Percentiles rank a stretch among this genome's conserved stretches.
These are phyloP conservation scores for Macropus fuliginosus DNA, from an alignment of 2,797 vertebrate genomes.

Conservation along the genomic window DNA sequence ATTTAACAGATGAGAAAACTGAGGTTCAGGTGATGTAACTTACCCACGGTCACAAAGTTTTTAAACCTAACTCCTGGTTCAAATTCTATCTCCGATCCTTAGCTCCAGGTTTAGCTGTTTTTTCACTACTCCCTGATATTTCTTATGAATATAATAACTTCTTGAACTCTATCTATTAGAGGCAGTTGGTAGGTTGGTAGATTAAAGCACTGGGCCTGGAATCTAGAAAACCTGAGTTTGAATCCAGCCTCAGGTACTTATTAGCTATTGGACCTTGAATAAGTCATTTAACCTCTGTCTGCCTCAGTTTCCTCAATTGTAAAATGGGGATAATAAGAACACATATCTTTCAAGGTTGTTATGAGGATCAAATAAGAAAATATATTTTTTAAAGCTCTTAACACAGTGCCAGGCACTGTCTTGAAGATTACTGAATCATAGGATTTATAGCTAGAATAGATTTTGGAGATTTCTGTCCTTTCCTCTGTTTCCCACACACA, in stretches of 20 bases:
- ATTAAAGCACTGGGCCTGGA: background rate
- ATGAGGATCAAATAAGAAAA: background rate
- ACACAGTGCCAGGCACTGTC: background rate
- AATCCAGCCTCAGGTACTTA: background rate
- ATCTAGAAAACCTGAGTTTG: background rate
- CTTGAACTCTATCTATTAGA: background rate
- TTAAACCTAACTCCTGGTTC: background rate
- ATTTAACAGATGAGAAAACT: constrained; percentile 22
- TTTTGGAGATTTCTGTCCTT: background rate
- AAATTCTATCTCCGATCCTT: background rate
- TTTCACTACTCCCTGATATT: background rate
- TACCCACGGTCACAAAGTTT: background rate
- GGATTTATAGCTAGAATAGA: background rate
- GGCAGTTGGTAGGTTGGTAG: background rate
- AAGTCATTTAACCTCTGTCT: background rate
- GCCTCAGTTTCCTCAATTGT: background rate
- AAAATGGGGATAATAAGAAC: background rate
- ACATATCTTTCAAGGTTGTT: background rate
- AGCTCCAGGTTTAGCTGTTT: background rate
- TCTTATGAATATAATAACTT: background rate
- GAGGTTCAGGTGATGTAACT: background rate
- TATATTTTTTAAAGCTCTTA: background rate
- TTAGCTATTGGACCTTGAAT: background rate
- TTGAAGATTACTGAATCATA: background rate
- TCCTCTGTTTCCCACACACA: background rate